Base-by-base conservation (phyloP, 2,113 vertebrate species). In the Neodon shergylaensis region DNA sequence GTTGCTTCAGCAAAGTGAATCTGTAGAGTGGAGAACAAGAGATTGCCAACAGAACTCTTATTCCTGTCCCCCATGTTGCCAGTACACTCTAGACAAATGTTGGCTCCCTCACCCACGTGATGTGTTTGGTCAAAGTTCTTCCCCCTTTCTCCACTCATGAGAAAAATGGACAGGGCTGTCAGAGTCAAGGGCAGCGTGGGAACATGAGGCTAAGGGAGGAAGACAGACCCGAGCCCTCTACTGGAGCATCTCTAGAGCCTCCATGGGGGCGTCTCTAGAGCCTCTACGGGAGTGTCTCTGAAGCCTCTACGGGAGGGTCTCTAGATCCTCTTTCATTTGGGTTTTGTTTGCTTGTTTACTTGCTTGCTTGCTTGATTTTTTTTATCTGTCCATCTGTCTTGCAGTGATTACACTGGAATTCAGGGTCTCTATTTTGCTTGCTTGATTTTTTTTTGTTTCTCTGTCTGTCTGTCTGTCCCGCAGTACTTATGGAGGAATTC, bases 401-500 rank as follows among this genome's bases (percentile, higher is more conserved):
- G 42, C 52, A 28, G 7, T 74, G 42, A 4, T 52, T 58, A 12
- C 1, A 7, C 31, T 49, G 22, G 54, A 82, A 49, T 52, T 77
- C 47, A n/a, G 39, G 31, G 33, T 58, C 54, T 58, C 54, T 58
- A 58, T 58, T 3, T 70, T 70, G 84, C 10, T 68, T 68, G 39
- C 3, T 47, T 58, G 66, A 0, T 0, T 9, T 58, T 58, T 31
- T 16, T 10, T 31, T 65, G 47, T 36, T 42, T 5, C 5, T 47
- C 47, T 47, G 47, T 52, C 52, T 81, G 63, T n/a, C 72, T 82
- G 44, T 78, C 44, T 74, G 68, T 44, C 65, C 63, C 24, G 19
- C 52, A 14, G 8, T 76, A 26, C 3, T 39, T 44, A 10, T 8
- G 33, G 49, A 52, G 22, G 72, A 92, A 31, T 33, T 82, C 65